These are phyloP conservation scores for Siniperca undulata DNA, from an alignment of 2,797 vertebrate species.

Conservation along the genomic window DNA sequence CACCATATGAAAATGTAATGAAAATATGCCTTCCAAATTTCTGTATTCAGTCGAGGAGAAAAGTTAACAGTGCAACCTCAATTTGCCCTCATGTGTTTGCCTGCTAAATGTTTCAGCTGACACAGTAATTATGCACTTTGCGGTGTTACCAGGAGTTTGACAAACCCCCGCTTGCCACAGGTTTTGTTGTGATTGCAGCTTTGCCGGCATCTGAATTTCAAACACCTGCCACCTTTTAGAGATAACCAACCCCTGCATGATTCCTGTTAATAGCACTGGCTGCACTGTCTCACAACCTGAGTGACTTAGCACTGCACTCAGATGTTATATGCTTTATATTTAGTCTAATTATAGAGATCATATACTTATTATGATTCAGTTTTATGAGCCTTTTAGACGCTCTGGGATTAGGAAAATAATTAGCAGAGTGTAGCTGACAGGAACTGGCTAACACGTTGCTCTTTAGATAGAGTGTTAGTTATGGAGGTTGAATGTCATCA, in stretches of 20 bases:
- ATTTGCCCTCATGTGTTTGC: slow-evolving; percentile 44
- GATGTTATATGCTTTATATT: slow-evolving; percentile 44
- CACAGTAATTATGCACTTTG: slow-evolving; percentile 70
- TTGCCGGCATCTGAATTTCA: slow-evolving; percentile 69
- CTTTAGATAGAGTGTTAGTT: slow-evolving; percentile 55
- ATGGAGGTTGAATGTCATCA: slow-evolving; percentile 46
- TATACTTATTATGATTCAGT: slow-evolving; percentile 30
- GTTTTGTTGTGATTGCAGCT: slow-evolving; percentile 68
- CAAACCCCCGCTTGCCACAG: slow-evolving; percentile 46
- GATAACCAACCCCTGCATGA: slow-evolving; percentile 50
- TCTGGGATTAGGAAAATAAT: slow-evolving; percentile 60
- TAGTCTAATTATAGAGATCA: slow-evolving; percentile 59
- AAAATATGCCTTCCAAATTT: slow-evolving; percentile 12
- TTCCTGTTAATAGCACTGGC: slow-evolving; percentile 33
- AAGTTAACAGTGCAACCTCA: slow-evolving; percentile 35
- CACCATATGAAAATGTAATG: slow-evolving; percentile 8
- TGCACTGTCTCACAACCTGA: slow-evolving; percentile 46
- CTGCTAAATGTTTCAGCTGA: slow-evolving; percentile 69
- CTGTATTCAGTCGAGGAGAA: slow-evolving; percentile 22
- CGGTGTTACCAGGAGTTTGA: slow-evolving; percentile 57
- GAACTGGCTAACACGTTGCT: slow-evolving; percentile 38
- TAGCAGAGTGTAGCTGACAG: slow-evolving; percentile 47
- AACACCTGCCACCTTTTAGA: slow-evolving; percentile 68
- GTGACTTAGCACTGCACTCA: slow-evolving; percentile 42
- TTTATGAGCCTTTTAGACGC: slow-evolving; percentile 36